A percentile compares a stretch with the other conserved stretches of the same genome.
Evolutionary conservation across 23 tunicate species (phyloP).

Genomic region (Styela clava): DNA sequence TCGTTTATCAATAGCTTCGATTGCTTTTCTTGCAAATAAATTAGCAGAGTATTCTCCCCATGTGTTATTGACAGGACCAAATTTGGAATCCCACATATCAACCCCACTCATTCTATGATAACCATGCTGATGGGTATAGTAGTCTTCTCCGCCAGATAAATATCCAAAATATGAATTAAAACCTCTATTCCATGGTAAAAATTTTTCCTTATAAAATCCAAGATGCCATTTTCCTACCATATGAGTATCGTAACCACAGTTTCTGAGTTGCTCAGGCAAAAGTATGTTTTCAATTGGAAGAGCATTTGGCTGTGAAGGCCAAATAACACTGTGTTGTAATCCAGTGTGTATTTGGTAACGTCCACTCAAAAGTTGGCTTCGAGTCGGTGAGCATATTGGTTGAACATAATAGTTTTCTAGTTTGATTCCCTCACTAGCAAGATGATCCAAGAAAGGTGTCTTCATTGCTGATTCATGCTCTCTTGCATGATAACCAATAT

Average conservation of each 20-base stretch:
- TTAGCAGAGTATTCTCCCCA: constrained; percentile 75
- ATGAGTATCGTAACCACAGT: constrained; percentile 81
- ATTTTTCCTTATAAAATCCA: constrained; percentile 57
- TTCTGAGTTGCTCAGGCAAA: constrained; percentile 57
- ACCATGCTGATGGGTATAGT: constrained; percentile 56
- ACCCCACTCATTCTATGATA: constrained; percentile 36
- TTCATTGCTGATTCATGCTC: constrained; percentile 57
- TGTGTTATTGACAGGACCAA: constrained; percentile 68
- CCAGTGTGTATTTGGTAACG: constrained; percentile 95
- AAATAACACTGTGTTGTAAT: constrained; percentile 62
- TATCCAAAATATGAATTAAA: constrained; percentile 77
- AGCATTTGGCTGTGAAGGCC: constrained; percentile 62
- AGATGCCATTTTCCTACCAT: constrained; percentile 94
- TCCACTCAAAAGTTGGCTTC: constrained; percentile 77
- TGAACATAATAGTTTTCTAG: constrained; percentile 88
- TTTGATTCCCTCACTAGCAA: constrained; percentile 52
- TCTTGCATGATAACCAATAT: constrained; percentile 78
- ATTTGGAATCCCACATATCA: constrained; percentile 53
- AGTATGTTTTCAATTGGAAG: constrained; percentile 58
- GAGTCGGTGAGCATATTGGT: constrained; percentile 87
- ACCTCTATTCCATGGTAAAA: constrained; percentile 76
- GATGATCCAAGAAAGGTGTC: constrained; percentile 71
- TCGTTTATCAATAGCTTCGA: constrained; percentile 54
- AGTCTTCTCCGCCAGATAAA: constrained; percentile 74
- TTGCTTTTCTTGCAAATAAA: constrained; percentile 48